Evolutionary conservation across 2,888 invertebrate species (phyloP), one percentile per base, ranked within the genome.

Genomic region (Lapara coniferarum): DNA sequence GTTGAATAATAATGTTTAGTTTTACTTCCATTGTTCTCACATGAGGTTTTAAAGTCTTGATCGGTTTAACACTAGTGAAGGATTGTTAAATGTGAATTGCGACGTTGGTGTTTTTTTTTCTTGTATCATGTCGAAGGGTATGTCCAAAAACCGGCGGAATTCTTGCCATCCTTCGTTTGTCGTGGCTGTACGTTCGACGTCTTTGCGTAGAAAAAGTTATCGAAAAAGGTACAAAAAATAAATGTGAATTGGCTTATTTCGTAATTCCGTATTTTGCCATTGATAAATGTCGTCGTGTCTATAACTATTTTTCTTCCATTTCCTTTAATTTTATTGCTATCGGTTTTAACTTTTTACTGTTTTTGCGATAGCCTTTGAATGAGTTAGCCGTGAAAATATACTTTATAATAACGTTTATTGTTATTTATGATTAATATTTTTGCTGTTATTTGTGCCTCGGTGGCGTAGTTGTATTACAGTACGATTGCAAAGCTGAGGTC

Each of bases 191-290:
- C 80, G 78, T 51, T 78, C 79, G 25, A 71, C 72, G 58, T 70
- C 80, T n/a, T 70, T 77, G 55, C 78, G 78, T 69, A 84, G 84
- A 69, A 84, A 78, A 72, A 80, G 78, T 72, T 77, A 74, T 51
- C 80, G 73, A 71, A 79, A 74, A 76, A 84, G 84, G 83, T 84
- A 78, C 69, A 71, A 70, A 10, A 16, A 57, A 49, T 19, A 44
- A 46, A 57, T 14, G 8, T n/a, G 8, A 37, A 25, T 25, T 25
- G 25, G 25, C 25, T 25, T 37, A 58, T 13, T 56, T 25, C 12
- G 13, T 57, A 53, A 71, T 71, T 75, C 69, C 75, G 72, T 74
- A 10, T 51, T 10, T 51, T 37, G 37, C 37, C 8, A 37, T 37
- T 2, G 37, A 7, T 37, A 37, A 37, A 37, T 5, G 37, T 37